phyloP scores from a whole-genome alignment of 2,113 vertebrate species.

The Phyllostomus hastatus region DNA sequence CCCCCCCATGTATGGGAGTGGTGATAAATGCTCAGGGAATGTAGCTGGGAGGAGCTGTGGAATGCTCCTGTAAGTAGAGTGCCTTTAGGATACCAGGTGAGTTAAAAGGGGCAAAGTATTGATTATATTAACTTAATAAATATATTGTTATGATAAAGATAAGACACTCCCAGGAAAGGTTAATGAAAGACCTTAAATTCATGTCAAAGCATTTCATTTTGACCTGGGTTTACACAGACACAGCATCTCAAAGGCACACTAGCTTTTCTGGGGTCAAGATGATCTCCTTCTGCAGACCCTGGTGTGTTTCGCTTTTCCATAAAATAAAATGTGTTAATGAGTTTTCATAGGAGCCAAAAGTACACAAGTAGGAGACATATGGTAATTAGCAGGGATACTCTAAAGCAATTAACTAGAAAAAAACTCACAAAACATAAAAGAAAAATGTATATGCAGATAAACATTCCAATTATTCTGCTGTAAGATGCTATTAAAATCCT shows the following conservation, averaged over 20 bases:
- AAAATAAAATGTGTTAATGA: neutral
- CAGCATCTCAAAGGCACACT: neutral
- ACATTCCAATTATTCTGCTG: neutral
- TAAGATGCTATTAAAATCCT: neutral
- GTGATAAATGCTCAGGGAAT: neutral
- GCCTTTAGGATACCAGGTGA: neutral
- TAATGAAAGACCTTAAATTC: neutral
- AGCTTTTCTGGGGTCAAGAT: neutral
- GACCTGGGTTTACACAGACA: neutral
- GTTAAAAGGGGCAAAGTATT: neutral
- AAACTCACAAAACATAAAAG: neutral
- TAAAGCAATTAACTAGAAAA: neutral
- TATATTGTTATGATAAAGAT: neutral
- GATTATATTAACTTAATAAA: neutral
- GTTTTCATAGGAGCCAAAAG: neutral
- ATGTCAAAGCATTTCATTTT: neutral
- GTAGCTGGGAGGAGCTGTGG: neutral
- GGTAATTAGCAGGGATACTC: neutral
- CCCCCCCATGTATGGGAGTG: neutral
- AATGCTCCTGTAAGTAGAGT: neutral
- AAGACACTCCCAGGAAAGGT: neutral
- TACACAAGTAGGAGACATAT: neutral
- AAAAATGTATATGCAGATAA: neutral
- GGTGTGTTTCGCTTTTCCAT: neutral
- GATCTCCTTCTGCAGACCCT: neutral